Conservation (phyloP, 2,113 vertebrate species). For the Sisor rabdophorus region DNA sequence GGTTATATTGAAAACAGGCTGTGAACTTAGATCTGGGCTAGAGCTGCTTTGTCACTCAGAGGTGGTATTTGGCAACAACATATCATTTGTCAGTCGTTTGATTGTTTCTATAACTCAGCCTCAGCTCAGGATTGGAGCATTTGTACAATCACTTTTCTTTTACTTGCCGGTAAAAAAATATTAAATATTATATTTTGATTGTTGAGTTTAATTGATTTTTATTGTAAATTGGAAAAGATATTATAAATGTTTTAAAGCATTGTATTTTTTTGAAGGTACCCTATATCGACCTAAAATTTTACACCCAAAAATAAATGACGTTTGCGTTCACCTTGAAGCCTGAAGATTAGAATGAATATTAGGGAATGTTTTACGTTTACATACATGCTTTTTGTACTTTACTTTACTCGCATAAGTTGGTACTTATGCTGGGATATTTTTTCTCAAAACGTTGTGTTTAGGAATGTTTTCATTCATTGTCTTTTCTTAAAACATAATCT, state of each 20-base stretch:
- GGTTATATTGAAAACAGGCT: background rate
- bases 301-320: too few species aligned
- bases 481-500: background rate
- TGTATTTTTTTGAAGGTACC: too few species aligned
- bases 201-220: too few species aligned
- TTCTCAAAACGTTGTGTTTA: background rate
- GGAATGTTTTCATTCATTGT: background rate
- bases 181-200: too few species aligned
- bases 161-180: background rate
- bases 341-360: too few species aligned
- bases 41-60: background rate
- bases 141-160: background rate
- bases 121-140: background rate
- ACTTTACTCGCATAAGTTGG: too few species aligned
- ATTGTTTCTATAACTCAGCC: background rate
- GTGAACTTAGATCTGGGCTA: background rate
- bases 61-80: background rate
- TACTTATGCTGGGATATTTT: background rate
- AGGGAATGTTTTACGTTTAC: background rate
- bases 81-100: conserved; percentile 16
- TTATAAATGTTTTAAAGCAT: too few species aligned
- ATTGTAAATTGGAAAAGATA: too few species aligned
- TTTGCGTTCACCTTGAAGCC: too few species aligned
- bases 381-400: background rate
- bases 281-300: too few species aligned